A percentile compares a stretch with the other conserved stretches of the same genome.
phyloP scores from a whole-genome alignment of 2,113 vertebrate genomes.

The Glaucomys volans region DNA sequence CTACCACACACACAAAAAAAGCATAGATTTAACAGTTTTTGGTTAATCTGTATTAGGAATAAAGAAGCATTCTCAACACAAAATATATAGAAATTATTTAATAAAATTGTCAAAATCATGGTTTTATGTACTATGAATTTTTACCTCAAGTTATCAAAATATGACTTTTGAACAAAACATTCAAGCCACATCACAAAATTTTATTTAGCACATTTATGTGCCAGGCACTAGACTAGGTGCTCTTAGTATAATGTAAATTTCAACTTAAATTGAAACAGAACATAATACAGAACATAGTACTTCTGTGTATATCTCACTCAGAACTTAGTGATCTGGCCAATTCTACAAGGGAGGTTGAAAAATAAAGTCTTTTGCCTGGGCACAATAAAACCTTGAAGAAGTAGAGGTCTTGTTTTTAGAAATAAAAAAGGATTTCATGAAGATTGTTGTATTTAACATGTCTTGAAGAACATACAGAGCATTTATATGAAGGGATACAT shows the following conservation, averaged over 20 bases:
- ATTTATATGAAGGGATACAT: neutral
- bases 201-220: neutral
- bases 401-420: neutral
- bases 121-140: neutral
- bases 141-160: slow-evolving; percentile 2
- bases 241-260: neutral
- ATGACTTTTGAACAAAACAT: neutral
- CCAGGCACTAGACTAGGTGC: neutral
- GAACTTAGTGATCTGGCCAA: neutral
- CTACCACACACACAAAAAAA: neutral
- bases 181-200: neutral
- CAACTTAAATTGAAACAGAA: too few species aligned
- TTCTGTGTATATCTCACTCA: neutral
- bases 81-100: slow-evolving; percentile 37
- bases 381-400: neutral
- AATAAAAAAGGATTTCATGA: neutral
- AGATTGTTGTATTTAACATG: neutral
- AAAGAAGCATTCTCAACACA: neutral
- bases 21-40: slow-evolving; percentile 6
- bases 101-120: slow-evolving; percentile 41
- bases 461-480: neutral
- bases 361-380: neutral
- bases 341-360: neutral
- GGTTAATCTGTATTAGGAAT: neutral
- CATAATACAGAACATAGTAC: neutral